Evolutionary conservation across 2,888 invertebrate species (phyloP).

Genomic region (Isotomurus palustris): DNA sequence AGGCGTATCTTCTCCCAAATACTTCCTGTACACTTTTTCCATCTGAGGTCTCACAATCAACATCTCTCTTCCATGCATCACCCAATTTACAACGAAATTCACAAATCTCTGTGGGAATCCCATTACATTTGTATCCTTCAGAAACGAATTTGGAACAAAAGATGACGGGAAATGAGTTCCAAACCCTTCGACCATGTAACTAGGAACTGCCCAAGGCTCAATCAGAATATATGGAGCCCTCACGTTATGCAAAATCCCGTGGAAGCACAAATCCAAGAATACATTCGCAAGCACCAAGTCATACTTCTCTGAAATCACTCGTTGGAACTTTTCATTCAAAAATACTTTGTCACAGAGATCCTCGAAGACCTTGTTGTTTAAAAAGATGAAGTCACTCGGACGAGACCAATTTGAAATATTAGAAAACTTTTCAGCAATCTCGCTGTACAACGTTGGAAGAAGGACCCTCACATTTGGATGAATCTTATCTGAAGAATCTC

Average conservation of each 20-base stretch:
- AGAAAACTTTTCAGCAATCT: too few relatives aligned
- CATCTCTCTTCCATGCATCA: background rate
- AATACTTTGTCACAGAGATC: slow-evolving; percentile 2
- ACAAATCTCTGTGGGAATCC: slow-evolving; percentile 12
- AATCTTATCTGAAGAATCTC: too few relatives aligned
- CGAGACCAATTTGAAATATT: too few relatives aligned
- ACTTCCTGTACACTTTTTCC: slow-evolving; percentile 20
- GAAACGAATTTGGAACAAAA: slow-evolving; percentile 15
- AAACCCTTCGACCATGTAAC: slow-evolving; percentile 13
- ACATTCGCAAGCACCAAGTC: slow-evolving; percentile 16
- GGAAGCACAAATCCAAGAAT: slow-evolving; percentile 17
- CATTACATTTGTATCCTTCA: slow-evolving; percentile 11
- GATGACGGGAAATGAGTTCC: slow-evolving; percentile 18
- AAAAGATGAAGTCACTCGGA: too few relatives aligned
- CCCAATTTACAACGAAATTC: slow-evolving; percentile 17
- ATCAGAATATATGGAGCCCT: slow-evolving; percentile 20
- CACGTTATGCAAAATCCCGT: slow-evolving; percentile 16
- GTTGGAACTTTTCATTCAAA: background rate
- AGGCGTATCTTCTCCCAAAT: slow-evolving; percentile 23
- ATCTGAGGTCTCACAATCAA: slow-evolving; percentile 15
- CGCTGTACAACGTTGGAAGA: too few relatives aligned
- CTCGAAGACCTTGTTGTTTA: too few relatives aligned
- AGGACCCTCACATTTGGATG: too few relatives aligned
- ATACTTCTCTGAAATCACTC: slow-evolving; percentile 2
- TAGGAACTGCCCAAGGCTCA: slow-evolving; percentile 12